Evolutionary conservation across 2,797 vertebrate species (phyloP).

Genomic region (Ctenosaura bakeri): DNA sequence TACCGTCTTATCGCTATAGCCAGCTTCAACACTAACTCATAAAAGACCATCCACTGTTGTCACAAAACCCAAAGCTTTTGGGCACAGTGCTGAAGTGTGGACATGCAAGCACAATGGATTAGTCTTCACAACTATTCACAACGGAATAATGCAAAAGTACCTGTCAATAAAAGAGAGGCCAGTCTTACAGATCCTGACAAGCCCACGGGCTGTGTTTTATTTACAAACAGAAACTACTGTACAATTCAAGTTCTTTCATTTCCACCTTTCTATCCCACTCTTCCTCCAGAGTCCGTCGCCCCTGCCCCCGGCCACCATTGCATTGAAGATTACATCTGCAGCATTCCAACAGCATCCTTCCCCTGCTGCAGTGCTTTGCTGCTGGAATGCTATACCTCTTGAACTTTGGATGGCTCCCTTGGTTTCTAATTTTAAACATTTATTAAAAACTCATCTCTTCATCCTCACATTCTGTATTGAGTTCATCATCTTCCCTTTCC

Average conservation of each 20-base stretch:
- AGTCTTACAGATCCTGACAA: not conserved
- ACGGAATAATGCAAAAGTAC: not conserved
- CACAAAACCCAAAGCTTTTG: slow-evolving; percentile 56
- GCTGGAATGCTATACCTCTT: slow-evolving; percentile 18
- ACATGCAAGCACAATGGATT: not conserved
- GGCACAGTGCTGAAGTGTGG: slow-evolving; percentile 39
- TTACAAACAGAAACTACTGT: fast-evolving
- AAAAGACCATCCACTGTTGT: slow-evolving; percentile 38
- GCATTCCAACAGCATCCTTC: not conserved
- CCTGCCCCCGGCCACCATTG: not conserved
- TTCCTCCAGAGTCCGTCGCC: not conserved
- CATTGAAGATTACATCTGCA: not conserved
- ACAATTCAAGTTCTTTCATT: not conserved
- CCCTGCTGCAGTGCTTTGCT: not conserved
- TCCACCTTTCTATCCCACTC: not conserved
- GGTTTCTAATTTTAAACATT: slow-evolving; percentile 22
- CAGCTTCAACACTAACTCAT: slow-evolving; percentile 23
- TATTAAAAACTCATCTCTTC: slow-evolving; percentile 15
- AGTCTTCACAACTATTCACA: not conserved
- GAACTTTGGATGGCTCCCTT: slow-evolving; percentile 13
- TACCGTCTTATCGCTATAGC: slow-evolving; percentile 59
- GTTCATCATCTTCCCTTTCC: not conserved
- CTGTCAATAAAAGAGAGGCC: slow-evolving; percentile 15
- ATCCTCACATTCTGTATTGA: not conserved
- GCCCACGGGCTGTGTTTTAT: fast-evolving